Evolutionary conservation across 2,113 vertebrate species (phyloP), one percentile per base, ranked within the genome.

Genomic region (Phyllopteryx taeniolatus): DNA sequence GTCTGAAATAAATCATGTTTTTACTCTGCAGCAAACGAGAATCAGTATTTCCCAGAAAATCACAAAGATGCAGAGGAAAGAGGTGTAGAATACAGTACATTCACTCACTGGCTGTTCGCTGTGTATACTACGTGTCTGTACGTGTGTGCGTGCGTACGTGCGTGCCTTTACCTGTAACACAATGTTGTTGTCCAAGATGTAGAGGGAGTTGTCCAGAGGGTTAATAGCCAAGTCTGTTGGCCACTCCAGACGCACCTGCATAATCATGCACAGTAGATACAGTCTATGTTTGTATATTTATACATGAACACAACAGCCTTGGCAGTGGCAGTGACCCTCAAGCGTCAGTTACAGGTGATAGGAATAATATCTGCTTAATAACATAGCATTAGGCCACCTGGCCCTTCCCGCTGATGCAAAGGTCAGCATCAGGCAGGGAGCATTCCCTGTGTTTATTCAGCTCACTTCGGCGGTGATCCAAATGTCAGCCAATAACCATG

Each of bases 171-270:
- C 90, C 93, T 98, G 96, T 19, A 99, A 93, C 54, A 99, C 98
- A 2, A 99, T 97, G 89, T 98, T 98, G 92, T 98, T 99, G 93
- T 99, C 98, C 77, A 99, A 94, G 64, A 99, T 94, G 53, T 96
- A 99, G 47, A 99, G 91, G 0, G 98, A 98, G 79, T 99, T 97
- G 91, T 99, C 98, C 76, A 99, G 86, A 0, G 98, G 98, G 87
- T 96, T 99, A 80, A 98, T 92, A 0, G 95, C 94, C 68, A 99
- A 94, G 84, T 98, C 97, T 73, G 98, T 98, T 4, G 98, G 98
- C 96, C 96, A 98, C 85, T 99, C 98, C 74, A 99, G 91, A 31
- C 96, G 92, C 60, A 99, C 96, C 98, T 99, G 88, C 57, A 19
- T 35, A 71, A 54, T 68, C 19, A 75, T 51, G 72, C 53, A 65